Evolutionary conservation across 2,113 vertebrate genomes (phyloP), one percentile per base, ranked within the genome.

Genomic region (Ictalurus furcatus): DNA sequence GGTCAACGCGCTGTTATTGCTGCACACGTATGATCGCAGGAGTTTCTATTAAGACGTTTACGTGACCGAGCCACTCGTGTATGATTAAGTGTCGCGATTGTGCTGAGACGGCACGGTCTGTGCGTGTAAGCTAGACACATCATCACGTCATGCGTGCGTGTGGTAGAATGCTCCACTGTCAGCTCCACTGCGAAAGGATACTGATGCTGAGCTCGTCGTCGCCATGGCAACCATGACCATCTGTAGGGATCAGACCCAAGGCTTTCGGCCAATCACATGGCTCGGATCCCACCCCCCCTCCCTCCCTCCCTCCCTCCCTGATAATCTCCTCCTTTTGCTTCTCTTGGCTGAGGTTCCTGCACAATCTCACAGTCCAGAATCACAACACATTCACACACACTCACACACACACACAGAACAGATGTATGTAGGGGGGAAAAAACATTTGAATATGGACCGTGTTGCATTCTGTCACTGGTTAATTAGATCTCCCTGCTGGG

Each of bases 221-320:
- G 90, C 93, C 92, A 93, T 92, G 89, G 93, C 88, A 94, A 95
- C 94, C 91, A 63, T 40, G 87, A 89, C 93, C 95, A 94, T 96
- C 94, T 95, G 94, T 93, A 92, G 91, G 93, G 93, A 94, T 94
- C 93, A 94, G 91, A 93, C 89, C 91, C 90, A 79, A 91, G 44
- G 89, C 92, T 87, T 88, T 84, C 74, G 14, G 86, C 93, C 95
- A 95, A 94, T 96, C 89, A 17, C 84, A 59, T 56, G 34, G 84
- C 92, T 79, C 40, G 11, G 83, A 91, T 90, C 74, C 89, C 71
- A 87, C 84, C 79, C 84, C 87, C 63, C 89, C 71, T 69, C 61
- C 40, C 89, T 87, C 63, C 94, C 74, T 74, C 87, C 74, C 63
- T 76, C 88, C 89, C 71, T 73, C 61, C 40, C 89, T 87, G 89